Evolutionary conservation across 2,888 invertebrate genomes (phyloP).

Genomic region (Agrypnus murinus): DNA sequence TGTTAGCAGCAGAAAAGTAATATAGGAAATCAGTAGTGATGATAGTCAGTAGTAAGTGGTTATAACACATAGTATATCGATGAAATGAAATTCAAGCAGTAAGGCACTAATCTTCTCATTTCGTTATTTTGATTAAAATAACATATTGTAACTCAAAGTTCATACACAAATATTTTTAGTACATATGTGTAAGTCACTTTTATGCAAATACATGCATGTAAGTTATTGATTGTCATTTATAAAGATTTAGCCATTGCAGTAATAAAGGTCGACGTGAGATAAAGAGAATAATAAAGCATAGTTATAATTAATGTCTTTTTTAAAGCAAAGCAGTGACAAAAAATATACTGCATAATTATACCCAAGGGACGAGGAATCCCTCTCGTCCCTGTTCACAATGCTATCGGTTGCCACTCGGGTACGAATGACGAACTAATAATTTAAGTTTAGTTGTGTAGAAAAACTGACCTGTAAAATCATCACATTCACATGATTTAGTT

Average conservation of each 20-base stretch:
- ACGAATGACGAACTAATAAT: conserved; percentile 15
- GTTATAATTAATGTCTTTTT: conserved; percentile 1
- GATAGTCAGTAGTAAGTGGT: too few species aligned
- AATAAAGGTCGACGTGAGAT: too few species aligned
- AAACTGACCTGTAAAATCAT: conserved; percentile 18
- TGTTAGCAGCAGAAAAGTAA: too few species aligned
- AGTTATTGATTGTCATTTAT: neutral
- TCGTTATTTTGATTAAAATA: neutral
- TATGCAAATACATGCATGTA: neutral
- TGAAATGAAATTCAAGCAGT: conserved; percentile 1
- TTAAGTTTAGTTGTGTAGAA: conserved; percentile 12
- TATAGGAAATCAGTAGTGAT: too few species aligned
- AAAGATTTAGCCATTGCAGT: neutral
- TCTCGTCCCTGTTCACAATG: conserved; percentile 9
- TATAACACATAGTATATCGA: neutral
- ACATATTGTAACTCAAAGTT: neutral
- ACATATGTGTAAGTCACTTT: too few species aligned
- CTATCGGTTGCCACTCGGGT: conserved; percentile 8
- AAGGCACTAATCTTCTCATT: neutral
- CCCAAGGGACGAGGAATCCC: conserved; percentile 16
- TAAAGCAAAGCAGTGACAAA: conserved; percentile 2
- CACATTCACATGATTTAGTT: neutral
- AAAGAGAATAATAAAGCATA: neutral
- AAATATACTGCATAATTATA: conserved; percentile 13
- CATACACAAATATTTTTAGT: neutral